Evolutionary conservation across 2,113 vertebrate genomes (phyloP), one percentile per base, ranked within the genome.

Genomic region (Sylvietta virens): DNA sequence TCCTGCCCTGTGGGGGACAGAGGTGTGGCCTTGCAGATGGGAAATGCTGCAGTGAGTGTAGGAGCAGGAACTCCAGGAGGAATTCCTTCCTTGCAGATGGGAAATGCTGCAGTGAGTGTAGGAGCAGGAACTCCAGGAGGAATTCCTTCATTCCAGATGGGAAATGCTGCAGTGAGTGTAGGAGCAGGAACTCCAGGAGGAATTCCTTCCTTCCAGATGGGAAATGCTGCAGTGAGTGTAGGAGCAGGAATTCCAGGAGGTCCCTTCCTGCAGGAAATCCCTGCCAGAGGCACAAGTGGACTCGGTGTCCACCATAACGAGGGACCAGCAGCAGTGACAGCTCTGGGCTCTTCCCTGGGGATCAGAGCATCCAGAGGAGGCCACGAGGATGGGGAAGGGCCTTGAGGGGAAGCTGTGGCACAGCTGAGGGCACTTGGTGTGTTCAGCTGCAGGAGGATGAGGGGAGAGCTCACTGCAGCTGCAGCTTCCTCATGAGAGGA

Each of bases 11-110:
- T 3, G 35, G 37, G 47, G 67, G 45, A 60, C 65, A 39, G 45
- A 79, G 33, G 10, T 18, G 45, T 54, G 27, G 19, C 61, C 15
- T 31, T 42, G 21, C 31, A 20, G 4, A 27, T 39, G 50, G 27
- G 74, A 53, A 50, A 51, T 18, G 1, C 45, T 64, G 13, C 1
- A 7, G 20, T 0, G 2, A 28, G 3, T 10, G 24, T 1, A 22
- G 62, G 4, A 60, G 69, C 50, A 7, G 15, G 27, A 6, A 14
- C n/a, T 47, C 24, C 22, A 5, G 1, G 5, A 28, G 31, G 37
- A n/a, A n/a, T 23, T 39, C 61, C 28, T 45, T 54, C 22, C 88
- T 71, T n/a, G n/a, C n/a, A n/a, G n/a, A n/a, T n/a, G n/a, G n/a
- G n/a, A n/a, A n/a, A n/a, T n/a, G n/a, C n/a, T n/a, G n/a, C n/a